These are phyloP conservation scores for Ametastegia equiseti DNA, from an alignment of 2,888 invertebrate species.

Conservation along the genomic window DNA sequence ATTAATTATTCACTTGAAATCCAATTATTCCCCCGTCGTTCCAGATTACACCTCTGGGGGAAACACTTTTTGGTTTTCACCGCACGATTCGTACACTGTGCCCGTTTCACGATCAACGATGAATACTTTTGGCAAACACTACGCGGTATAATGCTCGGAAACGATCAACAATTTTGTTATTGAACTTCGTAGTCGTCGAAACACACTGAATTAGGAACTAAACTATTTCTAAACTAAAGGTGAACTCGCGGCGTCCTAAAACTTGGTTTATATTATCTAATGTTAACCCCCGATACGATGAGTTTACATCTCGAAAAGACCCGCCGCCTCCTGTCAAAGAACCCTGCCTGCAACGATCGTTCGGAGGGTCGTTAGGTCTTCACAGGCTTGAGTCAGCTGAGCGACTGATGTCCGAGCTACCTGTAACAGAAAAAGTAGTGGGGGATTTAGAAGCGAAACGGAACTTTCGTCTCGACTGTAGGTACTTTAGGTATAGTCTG, in stretches of 20 bases:
- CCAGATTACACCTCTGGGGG: neutral
- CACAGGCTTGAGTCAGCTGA: constrained; percentile 45
- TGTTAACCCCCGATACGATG: neutral
- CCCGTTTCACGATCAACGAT: neutral
- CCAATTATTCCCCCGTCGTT: constrained; percentile 25
- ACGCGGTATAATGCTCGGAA: too few relatives aligned
- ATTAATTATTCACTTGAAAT: constrained; percentile 43
- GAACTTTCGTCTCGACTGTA: constrained; percentile 18
- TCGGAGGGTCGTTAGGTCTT: constrained; percentile 32
- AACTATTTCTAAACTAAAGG: neutral
- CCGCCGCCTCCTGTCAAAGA: constrained; percentile 21
- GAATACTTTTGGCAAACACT: neutral
- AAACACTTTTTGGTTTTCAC: constrained; percentile 11
- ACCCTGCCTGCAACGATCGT: constrained; percentile 37
- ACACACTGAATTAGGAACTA: neutral
- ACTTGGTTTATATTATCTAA: constrained; percentile 4
- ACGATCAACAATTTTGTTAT: too few relatives aligned
- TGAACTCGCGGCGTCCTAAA: constrained; percentile 1
- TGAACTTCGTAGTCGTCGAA: too few relatives aligned
- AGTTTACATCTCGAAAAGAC: constrained; percentile 36
- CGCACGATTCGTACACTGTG: neutral
- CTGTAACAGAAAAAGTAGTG: constrained; percentile 46
- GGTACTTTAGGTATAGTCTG: too few relatives aligned
- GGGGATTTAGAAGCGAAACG: constrained; percentile 13
- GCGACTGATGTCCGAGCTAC: constrained; percentile 48